These are phyloP conservation scores for Zygaena filipendulae DNA, from an alignment of 2,888 invertebrate genomes.

Conservation along the genomic window DNA sequence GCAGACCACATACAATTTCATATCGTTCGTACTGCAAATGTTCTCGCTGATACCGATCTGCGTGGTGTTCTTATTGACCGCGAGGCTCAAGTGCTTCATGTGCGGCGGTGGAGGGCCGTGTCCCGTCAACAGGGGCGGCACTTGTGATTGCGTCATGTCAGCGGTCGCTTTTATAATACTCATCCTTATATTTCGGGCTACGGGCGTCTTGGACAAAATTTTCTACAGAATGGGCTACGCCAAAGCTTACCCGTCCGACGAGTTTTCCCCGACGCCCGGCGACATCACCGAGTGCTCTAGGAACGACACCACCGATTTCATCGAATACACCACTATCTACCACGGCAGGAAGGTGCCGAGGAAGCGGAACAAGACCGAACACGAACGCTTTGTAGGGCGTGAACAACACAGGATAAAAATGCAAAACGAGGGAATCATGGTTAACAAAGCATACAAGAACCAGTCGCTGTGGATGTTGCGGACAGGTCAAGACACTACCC, in stretches of 20 bases:
- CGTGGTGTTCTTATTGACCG: conserved; percentile 37
- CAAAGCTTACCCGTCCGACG: conserved; percentile 22
- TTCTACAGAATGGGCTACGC: conserved; percentile 44
- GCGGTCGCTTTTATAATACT: conserved; percentile 33
- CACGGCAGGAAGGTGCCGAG: too few relatives aligned
- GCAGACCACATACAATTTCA: conserved; percentile 47
- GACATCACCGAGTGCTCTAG: conserved; percentile 40
- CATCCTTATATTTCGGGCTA: conserved; percentile 41
- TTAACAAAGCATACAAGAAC: too few relatives aligned
- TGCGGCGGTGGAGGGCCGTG: conserved; percentile 48
- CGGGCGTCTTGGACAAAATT: conserved; percentile 42
- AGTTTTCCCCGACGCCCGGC: conserved; percentile 34
- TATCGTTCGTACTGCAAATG: conserved; percentile 46
- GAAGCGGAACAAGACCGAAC: too few relatives aligned
- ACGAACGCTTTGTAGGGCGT: too few relatives aligned
- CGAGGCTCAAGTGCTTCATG: conserved; percentile 42
- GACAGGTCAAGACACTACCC: conserved; percentile 3
- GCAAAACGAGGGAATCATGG: too few relatives aligned
- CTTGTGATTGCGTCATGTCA: conserved; percentile 46
- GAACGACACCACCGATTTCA: conserved; percentile 25
- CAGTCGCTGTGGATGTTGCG: too few relatives aligned
- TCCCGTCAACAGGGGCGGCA: conserved; percentile 36
- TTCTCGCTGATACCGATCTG: conserved; percentile 49
- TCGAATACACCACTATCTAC: conserved; percentile 7
- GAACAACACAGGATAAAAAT: too few relatives aligned